These are phyloP conservation scores for Sycobia sp. DNA, from an alignment of 1,140 invertebrate genomes.

Conservation along the genomic window DNA sequence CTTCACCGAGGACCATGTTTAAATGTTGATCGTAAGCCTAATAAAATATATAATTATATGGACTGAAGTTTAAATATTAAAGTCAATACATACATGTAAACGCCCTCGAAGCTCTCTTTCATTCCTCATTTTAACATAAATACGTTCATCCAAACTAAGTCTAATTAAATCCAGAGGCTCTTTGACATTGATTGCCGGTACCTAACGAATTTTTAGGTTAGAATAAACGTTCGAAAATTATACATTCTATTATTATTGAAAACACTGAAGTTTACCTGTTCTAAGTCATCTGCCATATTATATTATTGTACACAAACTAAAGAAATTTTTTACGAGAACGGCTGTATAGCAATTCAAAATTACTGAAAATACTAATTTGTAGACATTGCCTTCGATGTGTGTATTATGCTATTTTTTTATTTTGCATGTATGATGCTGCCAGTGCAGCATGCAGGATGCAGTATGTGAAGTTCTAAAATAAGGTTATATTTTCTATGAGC, in stretches of 20 bases:
- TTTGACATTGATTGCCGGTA: slow-evolving; percentile 87
- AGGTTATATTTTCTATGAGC: too few relatives aligned
- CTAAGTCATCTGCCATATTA: slow-evolving; percentile 57
- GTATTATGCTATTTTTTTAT: too few relatives aligned
- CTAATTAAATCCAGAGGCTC: slow-evolving; percentile 96
- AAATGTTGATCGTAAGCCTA: slow-evolving; percentile 99
- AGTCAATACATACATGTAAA: slow-evolving; percentile 78
- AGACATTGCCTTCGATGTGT: too few relatives aligned
- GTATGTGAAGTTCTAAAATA: too few relatives aligned
- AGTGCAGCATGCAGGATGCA: too few relatives aligned
- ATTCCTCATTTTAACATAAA: slow-evolving; percentile 99
- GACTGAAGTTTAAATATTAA: neutral
- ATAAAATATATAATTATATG: slow-evolving; percentile 42
- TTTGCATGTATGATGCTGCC: too few relatives aligned
- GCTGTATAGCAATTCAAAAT: too few relatives aligned
- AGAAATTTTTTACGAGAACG: too few relatives aligned
- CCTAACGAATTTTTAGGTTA: slow-evolving; percentile 56
- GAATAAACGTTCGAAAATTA: slow-evolving; percentile 2
- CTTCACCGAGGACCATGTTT: slow-evolving; percentile 98
- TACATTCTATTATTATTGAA: slow-evolving; percentile 2
- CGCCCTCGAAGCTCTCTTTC: slow-evolving; percentile 92
- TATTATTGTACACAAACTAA: neutral
- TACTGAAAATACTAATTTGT: too few relatives aligned
- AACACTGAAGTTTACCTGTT: slow-evolving; percentile 51
- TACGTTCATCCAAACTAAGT: slow-evolving; percentile 94